Evolutionary conservation across 1,140 invertebrate genomes (phyloP), one percentile per base, ranked within the genome.

Genomic region (Caerostris darwini): DNA sequence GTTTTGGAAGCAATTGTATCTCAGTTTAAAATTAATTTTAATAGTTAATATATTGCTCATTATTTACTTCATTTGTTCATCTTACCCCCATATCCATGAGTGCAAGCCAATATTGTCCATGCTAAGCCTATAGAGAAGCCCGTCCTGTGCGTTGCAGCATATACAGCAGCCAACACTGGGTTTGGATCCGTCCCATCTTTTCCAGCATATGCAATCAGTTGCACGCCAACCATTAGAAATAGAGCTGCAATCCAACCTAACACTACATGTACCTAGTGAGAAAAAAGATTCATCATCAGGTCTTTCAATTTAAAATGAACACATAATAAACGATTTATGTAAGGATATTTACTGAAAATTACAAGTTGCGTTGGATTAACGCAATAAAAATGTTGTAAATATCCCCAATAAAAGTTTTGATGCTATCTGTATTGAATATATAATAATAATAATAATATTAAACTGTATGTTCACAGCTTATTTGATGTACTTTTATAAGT

Each of bases 101-200:
- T 85, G 58, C 94, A 95, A 77, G 94, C 94, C 8, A 95, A 34
- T 14, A 94, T 95, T 3, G 94, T 91, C 94, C 94, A 95, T 7
- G 94, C 34, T 8, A 95, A 34, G 14, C 94, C 94, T 17, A 95
- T 34, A 5, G 93, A 89, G 61, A 94, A 95, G 4, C 57, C 77
- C 17, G 88, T 94, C 8, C 94, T 87, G 17, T 95, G 94, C 17
- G 89, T 92, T 7, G 94, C 94, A 12, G 94, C 94, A 56, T 95
- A 95, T 3, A 95, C 54, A 10, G 90, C 87, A 10, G 90, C 94
- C 8, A 90, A 54, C 5, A 94, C n/a, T 7, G 64, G 61, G n/a
- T 89, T 50, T 14, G 94, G 88, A 7, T 88, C 56, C 8, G 12
- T 17, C 1, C 94, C 94, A n/a, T 94, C 92, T 7, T 85, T 90